These are phyloP conservation scores for Sorex fumeus DNA, from an alignment of 2,113 vertebrate genomes.

Conservation along the genomic window DNA sequence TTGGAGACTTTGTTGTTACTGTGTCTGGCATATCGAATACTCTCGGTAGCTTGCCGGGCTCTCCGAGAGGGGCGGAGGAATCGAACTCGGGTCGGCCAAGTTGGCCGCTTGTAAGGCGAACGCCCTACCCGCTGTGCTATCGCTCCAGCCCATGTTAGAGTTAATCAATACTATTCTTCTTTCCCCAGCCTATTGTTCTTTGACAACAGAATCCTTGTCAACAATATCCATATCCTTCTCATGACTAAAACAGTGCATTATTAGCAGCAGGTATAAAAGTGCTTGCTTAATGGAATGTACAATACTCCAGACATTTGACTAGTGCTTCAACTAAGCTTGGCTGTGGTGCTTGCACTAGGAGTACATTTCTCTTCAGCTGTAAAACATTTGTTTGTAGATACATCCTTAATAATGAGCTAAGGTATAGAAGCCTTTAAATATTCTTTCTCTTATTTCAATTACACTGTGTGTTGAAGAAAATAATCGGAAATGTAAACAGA, in stretches of 20 bases:
- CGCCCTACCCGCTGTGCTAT: no score
- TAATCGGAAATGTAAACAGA: conserved; percentile 29
- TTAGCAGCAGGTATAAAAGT: not conserved
- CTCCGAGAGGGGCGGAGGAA: no score
- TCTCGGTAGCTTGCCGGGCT: no score
- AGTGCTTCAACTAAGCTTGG: not conserved
- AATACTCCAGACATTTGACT: not conserved
- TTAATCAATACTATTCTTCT: not conserved
- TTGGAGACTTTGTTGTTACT: no score
- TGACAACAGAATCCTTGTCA: conserved; percentile 1
- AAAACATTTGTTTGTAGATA: not conserved
- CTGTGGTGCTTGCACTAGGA: not conserved
- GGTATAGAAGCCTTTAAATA: not conserved
- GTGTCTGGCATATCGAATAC: no score
- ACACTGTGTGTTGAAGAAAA: conserved; percentile 16
- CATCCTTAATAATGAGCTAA: conserved; percentile 23
- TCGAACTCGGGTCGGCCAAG: no score
- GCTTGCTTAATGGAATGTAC: not conserved
- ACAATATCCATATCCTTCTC: not conserved
- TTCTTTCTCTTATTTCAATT: conserved; percentile 36
- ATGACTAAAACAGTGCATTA: not conserved
- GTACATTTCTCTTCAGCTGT: not conserved
- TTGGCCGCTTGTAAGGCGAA: no score
- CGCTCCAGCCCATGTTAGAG: not conserved
- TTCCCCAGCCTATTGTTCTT: conserved; percentile 25